A percentile compares a stretch with the other conserved stretches of the same genome.
phyloP scores from a whole-genome alignment of 1,140 invertebrate genomes.

The Drosophila bipectinata region DNA sequence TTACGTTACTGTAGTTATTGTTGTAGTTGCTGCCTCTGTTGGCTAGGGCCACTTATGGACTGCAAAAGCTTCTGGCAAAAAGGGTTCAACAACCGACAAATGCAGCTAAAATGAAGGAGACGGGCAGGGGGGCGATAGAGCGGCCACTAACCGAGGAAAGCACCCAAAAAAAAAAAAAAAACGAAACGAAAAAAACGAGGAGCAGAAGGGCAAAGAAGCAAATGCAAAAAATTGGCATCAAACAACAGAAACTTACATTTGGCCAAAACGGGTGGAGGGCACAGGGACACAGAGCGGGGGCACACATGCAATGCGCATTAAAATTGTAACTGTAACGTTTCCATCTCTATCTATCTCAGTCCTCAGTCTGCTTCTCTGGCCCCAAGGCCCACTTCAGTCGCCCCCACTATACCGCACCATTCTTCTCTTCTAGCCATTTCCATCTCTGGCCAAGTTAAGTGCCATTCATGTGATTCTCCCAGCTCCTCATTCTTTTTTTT shows the following conservation, averaged over 20 bases:
- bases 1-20: constrained; percentile 9
- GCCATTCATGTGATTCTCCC: constrained; percentile 70
- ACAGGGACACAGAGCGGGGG: background rate
- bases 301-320: constrained; percentile 79
- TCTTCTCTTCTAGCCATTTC: constrained; percentile 26
- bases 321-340: constrained; percentile 76
- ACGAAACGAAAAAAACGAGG: constrained; percentile 7
- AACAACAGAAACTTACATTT: constrained; percentile 79
- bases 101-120: constrained; percentile 30
- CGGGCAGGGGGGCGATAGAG: background rate
- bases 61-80: constrained; percentile 55
- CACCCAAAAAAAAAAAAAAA: constrained; percentile 36
- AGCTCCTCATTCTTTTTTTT: constrained; percentile 7
- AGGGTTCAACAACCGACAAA: constrained; percentile 77
- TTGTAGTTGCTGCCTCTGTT: constrained; percentile 48
- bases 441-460: constrained; percentile 68
- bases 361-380: constrained; percentile 45
- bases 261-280: constrained; percentile 16
- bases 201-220: constrained; percentile 27
- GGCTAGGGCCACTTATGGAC: constrained; percentile 75
- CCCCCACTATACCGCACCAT: constrained; percentile 3
- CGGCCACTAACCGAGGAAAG: constrained; percentile 27
- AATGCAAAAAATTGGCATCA: constrained; percentile 81
- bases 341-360: constrained; percentile 29
- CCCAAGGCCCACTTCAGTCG: constrained; percentile 47